A percentile compares a stretch with the other conserved stretches of the same genome.
These are phyloP conservation scores for Procapra przewalskii DNA, from an alignment of 2,113 vertebrate genomes.

Conservation along the genomic window DNA sequence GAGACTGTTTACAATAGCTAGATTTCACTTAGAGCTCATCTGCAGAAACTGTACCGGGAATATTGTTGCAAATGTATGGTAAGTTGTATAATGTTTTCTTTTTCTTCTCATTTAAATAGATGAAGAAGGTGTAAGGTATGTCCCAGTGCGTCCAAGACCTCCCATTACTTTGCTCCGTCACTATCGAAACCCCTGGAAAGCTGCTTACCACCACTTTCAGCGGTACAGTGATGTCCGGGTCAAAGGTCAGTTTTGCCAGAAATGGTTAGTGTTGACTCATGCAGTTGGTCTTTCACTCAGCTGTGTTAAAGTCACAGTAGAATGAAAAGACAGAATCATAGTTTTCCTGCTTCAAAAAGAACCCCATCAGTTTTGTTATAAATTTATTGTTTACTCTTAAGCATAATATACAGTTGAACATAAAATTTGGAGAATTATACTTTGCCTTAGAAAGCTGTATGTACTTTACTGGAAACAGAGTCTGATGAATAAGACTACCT, in stretches of 20 bases:
- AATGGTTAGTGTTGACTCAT: not conserved
- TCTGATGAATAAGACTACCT: not conserved
- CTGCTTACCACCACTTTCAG: conserved; percentile 98
- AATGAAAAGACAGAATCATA: not conserved
- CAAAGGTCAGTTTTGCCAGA: conserved; percentile 86
- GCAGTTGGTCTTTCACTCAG: not conserved
- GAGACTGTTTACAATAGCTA: not conserved
- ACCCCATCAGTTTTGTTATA: not conserved
- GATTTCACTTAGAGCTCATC: not conserved
- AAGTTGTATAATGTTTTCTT: not conserved
- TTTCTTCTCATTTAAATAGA: conserved; percentile 78
- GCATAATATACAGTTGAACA: not conserved
- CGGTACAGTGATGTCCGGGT: conserved; percentile 96
- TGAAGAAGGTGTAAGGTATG: conserved; percentile 97
- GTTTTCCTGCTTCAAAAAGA: not conserved
- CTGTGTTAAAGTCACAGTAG: not conserved
- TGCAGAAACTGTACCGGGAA: not conserved
- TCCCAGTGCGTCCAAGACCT: conserved; percentile 91
- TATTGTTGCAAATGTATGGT: not conserved
- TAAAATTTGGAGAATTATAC: not conserved
- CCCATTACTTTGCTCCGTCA: conserved; percentile 95
- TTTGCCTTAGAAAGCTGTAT: not conserved
- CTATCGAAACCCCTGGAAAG: conserved; percentile 98
- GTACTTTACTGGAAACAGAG: not conserved
- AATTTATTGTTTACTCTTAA: not conserved